Evolutionary conservation across 2,113 vertebrate species (phyloP), one percentile per base, ranked within the genome.

Genomic region (Podilymbus podiceps): DNA sequence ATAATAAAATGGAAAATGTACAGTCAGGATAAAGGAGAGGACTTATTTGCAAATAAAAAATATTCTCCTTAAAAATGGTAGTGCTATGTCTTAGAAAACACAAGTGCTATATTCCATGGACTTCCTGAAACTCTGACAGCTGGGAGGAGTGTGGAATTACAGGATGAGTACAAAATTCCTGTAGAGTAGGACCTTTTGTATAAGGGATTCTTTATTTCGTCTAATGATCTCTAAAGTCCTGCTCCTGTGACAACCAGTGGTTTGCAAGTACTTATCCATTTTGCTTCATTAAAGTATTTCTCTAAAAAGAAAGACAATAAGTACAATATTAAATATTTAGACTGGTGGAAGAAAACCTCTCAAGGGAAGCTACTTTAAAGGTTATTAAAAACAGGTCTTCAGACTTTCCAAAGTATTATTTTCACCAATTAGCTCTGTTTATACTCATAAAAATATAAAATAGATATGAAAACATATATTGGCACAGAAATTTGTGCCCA

Each of bases 291-390:
- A 81, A 81, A 64, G 19, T 68, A 77, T 85, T 83, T 86, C 30
- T 81, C 42, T 90, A 68, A 89, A 53, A 93, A 38, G 22, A 81
- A 72, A 28, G 31, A 33, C 44, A 64, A 40, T 87, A 74, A 90
- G 62, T 66, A 64, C 11, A 68, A 64, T 87, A 82, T 75, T 78
- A 94, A 92, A 91, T 94, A 85, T 92, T 93, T 89, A 93, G 12
- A 53, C 33, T 73, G 23, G 12, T 72, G 27, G 72, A 80, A 78
- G 62, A 66, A 84, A 90, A 40, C 5, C 8, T 87, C 76, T 91
- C n/a, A 73, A 89, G 66, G 69, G 74, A 85, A 86, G 15, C 12
- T 63, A 50, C 19, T 68, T 78, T 64, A 67, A 78, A 84, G 40
- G 23, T 90, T 80, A 90, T 74, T 74, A 67, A 80, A 87, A 94